phyloP scores from a whole-genome alignment of 1,140 invertebrate species.

The Heliconius melpomene region DNA sequence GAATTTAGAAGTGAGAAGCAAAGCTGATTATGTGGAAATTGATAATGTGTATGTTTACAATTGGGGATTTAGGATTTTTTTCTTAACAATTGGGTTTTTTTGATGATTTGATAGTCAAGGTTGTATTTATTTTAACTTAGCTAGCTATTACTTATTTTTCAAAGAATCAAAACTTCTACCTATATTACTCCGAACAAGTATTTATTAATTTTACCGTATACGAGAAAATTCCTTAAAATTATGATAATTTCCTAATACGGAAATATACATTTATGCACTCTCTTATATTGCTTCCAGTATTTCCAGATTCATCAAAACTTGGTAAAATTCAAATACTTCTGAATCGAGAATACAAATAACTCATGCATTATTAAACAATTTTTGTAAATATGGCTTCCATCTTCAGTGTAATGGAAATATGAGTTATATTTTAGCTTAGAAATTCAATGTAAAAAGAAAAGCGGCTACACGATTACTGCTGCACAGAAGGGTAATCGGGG shows the following conservation, averaged over 20 bases:
- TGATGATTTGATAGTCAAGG: background rate
- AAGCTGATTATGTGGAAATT: background rate
- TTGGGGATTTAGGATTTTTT: background rate
- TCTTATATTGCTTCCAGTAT: background rate
- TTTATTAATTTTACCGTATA: background rate
- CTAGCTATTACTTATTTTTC: no score
- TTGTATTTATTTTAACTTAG: no score
- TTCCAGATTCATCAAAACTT: background rate
- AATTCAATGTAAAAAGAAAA: background rate
- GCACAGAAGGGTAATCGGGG: no score
- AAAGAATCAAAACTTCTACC: no score
- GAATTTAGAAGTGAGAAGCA: background rate
- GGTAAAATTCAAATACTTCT: background rate
- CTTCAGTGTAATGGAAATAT: slow-evolving; percentile 6
- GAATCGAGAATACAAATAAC: slow-evolving; percentile 1
- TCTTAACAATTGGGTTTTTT: no score
- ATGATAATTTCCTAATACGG: background rate
- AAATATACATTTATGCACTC: background rate
- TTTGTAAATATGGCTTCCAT: slow-evolving; percentile 18
- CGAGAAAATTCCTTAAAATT: background rate
- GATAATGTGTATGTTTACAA: background rate
- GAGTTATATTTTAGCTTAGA: background rate
- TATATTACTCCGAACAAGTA: no score
- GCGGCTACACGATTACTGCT: no score
- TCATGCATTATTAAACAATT: slow-evolving; percentile 26